Evolutionary conservation across 2,113 vertebrate genomes (phyloP).

Genomic region (Picathartes gymnocephalus): DNA sequence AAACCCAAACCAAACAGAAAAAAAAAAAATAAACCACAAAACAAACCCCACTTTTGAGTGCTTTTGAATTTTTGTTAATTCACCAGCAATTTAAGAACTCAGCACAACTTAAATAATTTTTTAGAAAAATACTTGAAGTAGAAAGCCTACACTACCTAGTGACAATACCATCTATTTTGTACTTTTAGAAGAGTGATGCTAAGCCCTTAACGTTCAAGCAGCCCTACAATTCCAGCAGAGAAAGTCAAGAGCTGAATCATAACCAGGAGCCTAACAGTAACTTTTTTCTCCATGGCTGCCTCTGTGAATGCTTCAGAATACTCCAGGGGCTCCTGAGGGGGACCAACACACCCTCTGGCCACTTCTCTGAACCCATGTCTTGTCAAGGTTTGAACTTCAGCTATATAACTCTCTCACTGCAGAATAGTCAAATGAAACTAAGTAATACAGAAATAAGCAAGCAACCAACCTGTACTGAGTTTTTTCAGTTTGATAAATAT

Average conservation of each 20-base stretch:
- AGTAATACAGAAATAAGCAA: not conserved
- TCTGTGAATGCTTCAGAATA: fast-evolving
- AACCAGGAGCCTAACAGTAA: not conserved
- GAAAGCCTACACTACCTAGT: not conserved
- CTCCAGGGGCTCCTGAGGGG: fast-evolving
- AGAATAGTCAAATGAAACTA: not conserved
- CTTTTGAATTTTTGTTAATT: not conserved
- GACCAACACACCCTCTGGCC: too few relatives aligned
- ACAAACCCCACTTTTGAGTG: not conserved
- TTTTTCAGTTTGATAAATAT: not conserved
- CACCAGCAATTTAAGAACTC: not conserved
- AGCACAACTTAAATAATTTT: not conserved
- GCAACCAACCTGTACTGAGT: not conserved
- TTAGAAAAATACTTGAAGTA: not conserved
- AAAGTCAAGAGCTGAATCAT: not conserved
- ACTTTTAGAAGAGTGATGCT: not conserved
- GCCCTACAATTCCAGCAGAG: not conserved
- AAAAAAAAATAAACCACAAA: not conserved
- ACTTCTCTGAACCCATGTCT: not conserved
- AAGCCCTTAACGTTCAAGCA: not conserved
- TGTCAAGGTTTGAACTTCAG: not conserved
- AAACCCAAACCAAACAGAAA: not conserved
- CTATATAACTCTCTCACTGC: fast-evolving
- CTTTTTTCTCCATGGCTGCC: not conserved
- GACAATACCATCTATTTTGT: not conserved